Conservation (phyloP, 2,888 invertebrate species). For the Drosophila affinis region DNA sequence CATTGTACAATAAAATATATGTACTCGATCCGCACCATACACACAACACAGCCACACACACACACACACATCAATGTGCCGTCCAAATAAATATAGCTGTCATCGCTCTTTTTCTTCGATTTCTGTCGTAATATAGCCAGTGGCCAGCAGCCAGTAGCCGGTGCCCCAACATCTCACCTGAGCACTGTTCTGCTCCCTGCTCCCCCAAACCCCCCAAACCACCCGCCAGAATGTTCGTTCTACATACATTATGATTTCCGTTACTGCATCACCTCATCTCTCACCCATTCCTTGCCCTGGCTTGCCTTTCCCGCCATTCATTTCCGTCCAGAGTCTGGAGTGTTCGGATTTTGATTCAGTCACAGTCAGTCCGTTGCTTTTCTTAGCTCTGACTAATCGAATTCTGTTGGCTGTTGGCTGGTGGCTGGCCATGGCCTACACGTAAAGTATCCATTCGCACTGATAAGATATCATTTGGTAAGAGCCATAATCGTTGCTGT, state of each 20-base stretch:
- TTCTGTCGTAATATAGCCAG: conserved; percentile 35
- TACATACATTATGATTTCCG: conserved; percentile 39
- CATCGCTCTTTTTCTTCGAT: conserved; percentile 26
- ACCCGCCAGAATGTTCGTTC: not conserved
- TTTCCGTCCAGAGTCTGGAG: conserved; percentile 26
- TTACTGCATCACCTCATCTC: conserved; percentile 29
- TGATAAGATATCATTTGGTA: conserved; percentile 64
- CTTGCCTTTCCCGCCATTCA: not conserved
- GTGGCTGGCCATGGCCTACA: conserved; percentile 16
- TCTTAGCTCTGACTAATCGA: conserved; percentile 64
- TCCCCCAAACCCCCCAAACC: too few species aligned
- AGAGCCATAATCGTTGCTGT: conserved; percentile 38
- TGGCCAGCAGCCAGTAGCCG: too few species aligned
- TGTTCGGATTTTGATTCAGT: conserved; percentile 9
- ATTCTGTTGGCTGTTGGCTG: conserved; percentile 10
- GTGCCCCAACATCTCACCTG: conserved; percentile 20
- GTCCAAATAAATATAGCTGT: conserved; percentile 60
- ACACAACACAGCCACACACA: not conserved
- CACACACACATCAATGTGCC: conserved; percentile 25
- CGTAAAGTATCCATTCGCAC: conserved; percentile 38
- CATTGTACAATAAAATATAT: conserved; percentile 43
- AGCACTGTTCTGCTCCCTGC: not conserved
- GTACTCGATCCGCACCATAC: conserved; percentile 22
- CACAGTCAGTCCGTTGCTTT: conserved; percentile 5
- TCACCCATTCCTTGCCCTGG: not conserved